Conservation (phyloP, 2,888 invertebrate species). For the Drosophila mayaguana region DNA sequence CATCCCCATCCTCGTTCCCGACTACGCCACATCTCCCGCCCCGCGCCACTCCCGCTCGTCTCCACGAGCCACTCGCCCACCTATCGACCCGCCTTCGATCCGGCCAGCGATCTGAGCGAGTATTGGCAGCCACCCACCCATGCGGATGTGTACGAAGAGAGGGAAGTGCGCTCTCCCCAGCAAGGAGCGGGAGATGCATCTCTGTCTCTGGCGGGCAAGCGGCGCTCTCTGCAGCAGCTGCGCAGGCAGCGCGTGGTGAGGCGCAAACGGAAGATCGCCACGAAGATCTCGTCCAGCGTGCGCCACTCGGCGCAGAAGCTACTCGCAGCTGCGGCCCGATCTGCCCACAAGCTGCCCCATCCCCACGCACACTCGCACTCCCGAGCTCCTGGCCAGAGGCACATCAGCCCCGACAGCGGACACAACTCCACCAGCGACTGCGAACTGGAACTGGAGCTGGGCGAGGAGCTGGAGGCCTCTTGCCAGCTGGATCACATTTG, state of each 20-base stretch:
- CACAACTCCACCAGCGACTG: constrained; percentile 82
- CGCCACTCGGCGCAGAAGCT: constrained; percentile 79
- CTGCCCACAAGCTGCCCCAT: constrained; percentile 41
- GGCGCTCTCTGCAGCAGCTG: constrained; percentile 66
- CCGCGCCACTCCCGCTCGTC: constrained; percentile 4
- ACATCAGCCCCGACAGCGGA: constrained; percentile 84
- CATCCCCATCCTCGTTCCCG: constrained; percentile 12
- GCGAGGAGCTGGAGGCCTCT: constrained; percentile 54
- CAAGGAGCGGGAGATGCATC: constrained; percentile 32
- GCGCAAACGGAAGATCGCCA: constrained; percentile 78
- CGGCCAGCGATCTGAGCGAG: constrained; percentile 84
- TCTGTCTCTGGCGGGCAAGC: constrained; percentile 17
- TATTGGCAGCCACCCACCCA: constrained; percentile 75
- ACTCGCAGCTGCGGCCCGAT: constrained; percentile 56
- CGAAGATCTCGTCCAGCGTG: constrained; percentile 71
- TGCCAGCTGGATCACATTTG: constrained; percentile 65
- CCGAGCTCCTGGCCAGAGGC: constrained; percentile 20
- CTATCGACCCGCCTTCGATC: constrained; percentile 84
- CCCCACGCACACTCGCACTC: neutral
- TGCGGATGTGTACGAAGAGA: constrained; percentile 71
- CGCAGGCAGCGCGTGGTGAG: constrained; percentile 82
- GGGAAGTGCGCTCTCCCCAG: constrained; percentile 79
- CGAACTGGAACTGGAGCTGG: constrained; percentile 48
- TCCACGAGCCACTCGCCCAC: constrained; percentile 80
- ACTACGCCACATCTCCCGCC: constrained; percentile 7